Conservation (phyloP, 1,140 invertebrate species). For the Drosophila sulfurigaster region DNA sequence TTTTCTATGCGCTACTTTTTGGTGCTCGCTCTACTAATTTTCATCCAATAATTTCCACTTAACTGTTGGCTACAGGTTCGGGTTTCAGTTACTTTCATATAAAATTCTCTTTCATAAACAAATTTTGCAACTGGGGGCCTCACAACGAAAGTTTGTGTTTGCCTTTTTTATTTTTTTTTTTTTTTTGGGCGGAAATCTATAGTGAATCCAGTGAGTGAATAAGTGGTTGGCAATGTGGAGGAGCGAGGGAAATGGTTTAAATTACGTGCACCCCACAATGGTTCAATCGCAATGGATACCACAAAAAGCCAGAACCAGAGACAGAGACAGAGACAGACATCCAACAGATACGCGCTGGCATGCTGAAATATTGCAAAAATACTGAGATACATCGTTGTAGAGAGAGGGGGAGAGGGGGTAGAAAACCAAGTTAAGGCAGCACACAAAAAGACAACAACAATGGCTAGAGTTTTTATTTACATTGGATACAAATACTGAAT, state of each 20-base stretch:
- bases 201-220: conserved; percentile 3
- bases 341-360: conserved; percentile 43
- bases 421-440: conserved; percentile 34
- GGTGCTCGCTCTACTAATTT: conserved; percentile 71
- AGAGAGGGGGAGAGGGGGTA: not conserved
- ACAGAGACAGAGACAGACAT: conserved; percentile 30
- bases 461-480: conserved; percentile 44
- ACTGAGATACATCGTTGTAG: conserved; percentile 33
- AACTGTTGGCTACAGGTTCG: conserved; percentile 54
- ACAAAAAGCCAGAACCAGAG: conserved; percentile 30
- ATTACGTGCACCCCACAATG: conserved; percentile 56
- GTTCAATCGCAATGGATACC: conserved; percentile 50
- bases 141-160: conserved; percentile 26
- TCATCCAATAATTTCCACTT: conserved; percentile 75
- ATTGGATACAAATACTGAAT: conserved; percentile 37
- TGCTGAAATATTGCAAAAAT: conserved; percentile 48
- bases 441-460: conserved; percentile 38
- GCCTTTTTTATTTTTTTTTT: not conserved
- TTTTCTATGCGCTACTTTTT: conserved; percentile 8
- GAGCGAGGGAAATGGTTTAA: conserved; percentile 16
- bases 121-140: conserved; percentile 16
- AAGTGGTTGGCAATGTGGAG: conserved; percentile 14
- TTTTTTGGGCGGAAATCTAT: not conserved
- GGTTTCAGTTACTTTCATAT: conserved; percentile 66
- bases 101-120: conserved; percentile 74